Conservation (phyloP, 1,140 invertebrate genomes). For the Dreissena rostriformis region DNA sequence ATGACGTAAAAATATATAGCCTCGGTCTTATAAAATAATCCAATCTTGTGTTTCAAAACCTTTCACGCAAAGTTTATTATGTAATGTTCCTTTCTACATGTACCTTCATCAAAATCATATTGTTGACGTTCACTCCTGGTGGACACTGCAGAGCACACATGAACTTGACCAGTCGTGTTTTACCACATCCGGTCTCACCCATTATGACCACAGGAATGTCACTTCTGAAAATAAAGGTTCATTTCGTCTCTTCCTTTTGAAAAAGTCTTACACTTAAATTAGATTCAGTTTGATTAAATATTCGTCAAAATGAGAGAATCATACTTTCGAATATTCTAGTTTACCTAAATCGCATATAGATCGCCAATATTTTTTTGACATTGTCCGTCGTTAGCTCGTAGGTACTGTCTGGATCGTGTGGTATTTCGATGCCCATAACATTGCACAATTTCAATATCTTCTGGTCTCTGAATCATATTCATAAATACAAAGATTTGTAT, state of each 20-base stretch:
- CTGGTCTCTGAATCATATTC: neutral
- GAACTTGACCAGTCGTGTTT: constrained; percentile 75
- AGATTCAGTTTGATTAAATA: constrained; percentile 44
- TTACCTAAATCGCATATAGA: constrained; percentile 77
- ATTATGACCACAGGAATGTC: constrained; percentile 78
- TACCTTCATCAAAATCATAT: constrained; percentile 78
- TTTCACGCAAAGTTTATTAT: constrained; percentile 49
- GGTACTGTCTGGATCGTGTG: constrained; percentile 70
- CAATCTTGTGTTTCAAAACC: constrained; percentile 66
- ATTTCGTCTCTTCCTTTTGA: too few species aligned
- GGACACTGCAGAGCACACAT: constrained; percentile 74
- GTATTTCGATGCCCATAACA: constrained; percentile 65
- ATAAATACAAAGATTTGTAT: too few species aligned
- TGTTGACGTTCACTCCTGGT: constrained; percentile 62
- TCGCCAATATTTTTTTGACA: constrained; percentile 77
- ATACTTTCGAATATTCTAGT: neutral
- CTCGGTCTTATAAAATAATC: constrained; percentile 76
- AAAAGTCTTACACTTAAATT: too few species aligned
- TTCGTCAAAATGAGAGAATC: neutral
- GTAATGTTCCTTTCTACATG: constrained; percentile 30
- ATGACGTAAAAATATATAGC: constrained; percentile 40
- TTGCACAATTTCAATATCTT: constrained; percentile 61
- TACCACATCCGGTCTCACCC: constrained; percentile 80
- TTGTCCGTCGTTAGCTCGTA: constrained; percentile 78
- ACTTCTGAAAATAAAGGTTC: constrained; percentile 61